A percentile compares a stretch with the other conserved stretches of the same genome.
These are phyloP conservation scores for Chelonoidis abingdonii DNA, from an alignment of 2,113 vertebrate genomes.

Conservation along the genomic window DNA sequence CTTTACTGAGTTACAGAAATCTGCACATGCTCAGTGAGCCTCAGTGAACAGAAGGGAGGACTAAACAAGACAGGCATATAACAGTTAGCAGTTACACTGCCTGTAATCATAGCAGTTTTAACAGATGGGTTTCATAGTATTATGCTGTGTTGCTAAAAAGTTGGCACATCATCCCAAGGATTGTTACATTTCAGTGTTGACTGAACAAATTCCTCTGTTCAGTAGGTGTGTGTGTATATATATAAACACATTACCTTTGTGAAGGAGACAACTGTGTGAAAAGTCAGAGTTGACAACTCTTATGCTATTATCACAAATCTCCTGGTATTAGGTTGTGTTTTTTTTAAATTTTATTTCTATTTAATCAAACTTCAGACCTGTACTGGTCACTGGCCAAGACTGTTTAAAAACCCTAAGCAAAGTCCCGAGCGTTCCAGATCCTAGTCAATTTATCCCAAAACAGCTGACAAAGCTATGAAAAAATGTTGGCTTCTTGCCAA, in stretches of 20 bases:
- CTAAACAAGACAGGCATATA: conserved; percentile 59
- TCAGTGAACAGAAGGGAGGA: conserved; percentile 62
- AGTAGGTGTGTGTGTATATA: background rate
- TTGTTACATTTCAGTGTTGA: conserved; percentile 5
- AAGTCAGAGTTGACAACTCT: background rate
- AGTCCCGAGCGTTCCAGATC: background rate
- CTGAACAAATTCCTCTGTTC: background rate
- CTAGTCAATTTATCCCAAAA: background rate
- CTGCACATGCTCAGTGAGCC: conserved; percentile 36
- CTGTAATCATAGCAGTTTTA: conserved; percentile 46
- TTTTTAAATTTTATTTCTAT: background rate
- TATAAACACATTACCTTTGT: conserved; percentile 48
- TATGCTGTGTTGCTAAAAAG: conserved; percentile 27
- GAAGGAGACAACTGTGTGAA: background rate
- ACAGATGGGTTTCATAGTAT: conserved; percentile 56
- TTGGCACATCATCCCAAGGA: conserved; percentile 1
- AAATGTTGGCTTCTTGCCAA: background rate
- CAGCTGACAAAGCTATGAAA: background rate
- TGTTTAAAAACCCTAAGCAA: background rate
- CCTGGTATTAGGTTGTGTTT: background rate
- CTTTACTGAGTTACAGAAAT: background rate
- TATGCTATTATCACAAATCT: background rate
- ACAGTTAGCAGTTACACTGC: conserved; percentile 56
- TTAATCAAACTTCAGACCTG: background rate
- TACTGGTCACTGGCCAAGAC: background rate